These are phyloP conservation scores for Desmodus rotundus DNA, from an alignment of 2,113 vertebrate genomes.

Conservation along the genomic window DNA sequence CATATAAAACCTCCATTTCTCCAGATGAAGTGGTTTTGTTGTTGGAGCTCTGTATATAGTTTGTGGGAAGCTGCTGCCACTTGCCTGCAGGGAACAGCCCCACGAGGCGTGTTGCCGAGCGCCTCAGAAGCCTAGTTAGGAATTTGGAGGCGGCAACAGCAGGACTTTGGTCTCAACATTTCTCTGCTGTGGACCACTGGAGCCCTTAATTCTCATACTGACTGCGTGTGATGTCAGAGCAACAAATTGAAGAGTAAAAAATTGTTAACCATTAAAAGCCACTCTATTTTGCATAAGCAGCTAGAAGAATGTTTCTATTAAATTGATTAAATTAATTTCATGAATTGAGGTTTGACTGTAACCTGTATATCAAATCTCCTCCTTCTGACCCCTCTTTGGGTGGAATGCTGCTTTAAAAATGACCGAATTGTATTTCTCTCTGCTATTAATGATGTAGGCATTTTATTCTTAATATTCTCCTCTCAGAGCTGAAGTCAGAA, in stretches of 20 bases:
- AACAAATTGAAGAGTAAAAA: conserved; percentile 22
- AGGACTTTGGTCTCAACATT: neutral
- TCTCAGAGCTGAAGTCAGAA: conserved; percentile 5
- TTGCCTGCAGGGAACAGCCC: neutral
- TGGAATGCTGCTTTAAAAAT: conserved; percentile 23
- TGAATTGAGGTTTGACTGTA: conserved; percentile 28
- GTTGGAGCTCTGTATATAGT: neutral
- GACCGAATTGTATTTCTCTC: neutral
- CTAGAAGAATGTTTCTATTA: conserved; percentile 3
- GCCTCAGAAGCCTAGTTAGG: neutral
- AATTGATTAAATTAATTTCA: neutral
- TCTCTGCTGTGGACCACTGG: neutral
- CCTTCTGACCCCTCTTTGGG: rapidly evolving
- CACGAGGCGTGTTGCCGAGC: neutral
- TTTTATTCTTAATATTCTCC: conserved; percentile 2
- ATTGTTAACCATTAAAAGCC: neutral
- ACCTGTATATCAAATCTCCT: neutral
- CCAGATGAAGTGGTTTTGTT: conserved; percentile 47
- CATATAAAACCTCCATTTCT: conserved; percentile 38
- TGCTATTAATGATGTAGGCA: neutral
- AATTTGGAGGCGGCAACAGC: neutral
- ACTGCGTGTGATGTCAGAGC: neutral
- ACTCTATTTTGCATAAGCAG: neutral
- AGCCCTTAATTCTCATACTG: neutral
- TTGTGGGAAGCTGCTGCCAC: conserved; percentile 23